Evolutionary conservation across 2,888 invertebrate species (phyloP), one percentile per base, ranked within the genome.

Genomic region (Dryobota labecula): DNA sequence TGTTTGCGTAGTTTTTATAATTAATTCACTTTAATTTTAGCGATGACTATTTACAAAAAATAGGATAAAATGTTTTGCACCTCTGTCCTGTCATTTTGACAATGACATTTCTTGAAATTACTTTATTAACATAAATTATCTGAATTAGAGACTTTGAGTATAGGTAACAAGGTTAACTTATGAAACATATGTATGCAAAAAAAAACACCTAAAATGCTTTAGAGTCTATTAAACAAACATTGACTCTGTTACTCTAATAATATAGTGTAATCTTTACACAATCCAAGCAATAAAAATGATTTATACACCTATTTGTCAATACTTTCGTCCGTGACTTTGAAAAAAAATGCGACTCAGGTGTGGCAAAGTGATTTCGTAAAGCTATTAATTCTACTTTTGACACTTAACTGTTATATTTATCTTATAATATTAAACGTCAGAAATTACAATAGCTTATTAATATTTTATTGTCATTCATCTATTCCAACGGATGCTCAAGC

Each of bases 231-330:
- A 73, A 71, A 79, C 58, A 79, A 71, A 82, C 49, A 69, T 72
- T 62, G 62, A 64, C 60, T 73, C 47, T 65, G 49, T 71, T 69
- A 73, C 41, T 65, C 20, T 70, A 78, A 72, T 71, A 72, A 73
- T 56, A 70, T 65, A 72, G 58, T 66, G 77, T 72, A 67, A 77
- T 77, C 58, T 72, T 78, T 53, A 76, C 70, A 66, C 70, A 73
- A 81, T 78, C 73, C 38, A 27, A 78, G 76, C 66, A 57, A 84
- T 84, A 80, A 83, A 84, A 77, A 66, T 82, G 79, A 84, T 83
- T 82, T 84, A 84, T 60, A 38, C 15, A n/a, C 67, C 77, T 77
- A 84, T 83, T 84, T 82, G 72, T 74, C 73, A 73, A 76, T 69
- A 76, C 58, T 76, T 81, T 78, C 71, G 69, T 65, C 51, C 65